These are phyloP conservation scores for Calcarius lapponicus DNA, from an alignment of 2,797 vertebrate genomes.

Conservation along the genomic window DNA sequence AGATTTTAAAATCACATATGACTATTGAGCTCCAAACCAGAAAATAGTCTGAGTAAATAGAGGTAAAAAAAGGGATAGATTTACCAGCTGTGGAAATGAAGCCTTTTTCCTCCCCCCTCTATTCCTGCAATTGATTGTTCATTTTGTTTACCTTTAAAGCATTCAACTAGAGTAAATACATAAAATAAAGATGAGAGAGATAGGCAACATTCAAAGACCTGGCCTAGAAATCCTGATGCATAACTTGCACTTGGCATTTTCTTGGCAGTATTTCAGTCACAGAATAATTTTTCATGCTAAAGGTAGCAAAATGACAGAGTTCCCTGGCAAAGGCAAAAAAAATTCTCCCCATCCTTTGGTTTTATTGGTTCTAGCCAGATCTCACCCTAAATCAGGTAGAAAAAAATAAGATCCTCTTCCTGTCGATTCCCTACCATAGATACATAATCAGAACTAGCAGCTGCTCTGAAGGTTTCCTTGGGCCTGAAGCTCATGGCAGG, in stretches of 20 bases:
- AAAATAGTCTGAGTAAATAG: background rate
- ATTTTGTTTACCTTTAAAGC: background rate
- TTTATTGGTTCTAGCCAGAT: background rate
- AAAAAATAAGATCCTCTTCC: background rate
- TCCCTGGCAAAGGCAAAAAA: background rate
- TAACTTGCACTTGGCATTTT: background rate
- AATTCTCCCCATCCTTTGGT: background rate
- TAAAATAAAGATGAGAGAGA: background rate
- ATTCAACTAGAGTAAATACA: background rate
- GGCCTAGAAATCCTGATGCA: background rate
- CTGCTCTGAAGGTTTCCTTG: background rate
- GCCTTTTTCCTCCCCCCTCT: rapidly evolving
- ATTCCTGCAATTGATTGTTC: background rate
- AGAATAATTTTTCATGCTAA: background rate
- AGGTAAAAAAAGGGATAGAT: background rate
- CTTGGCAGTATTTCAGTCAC: background rate
- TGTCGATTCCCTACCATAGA: background rate
- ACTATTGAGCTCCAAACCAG: background rate
- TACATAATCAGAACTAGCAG: background rate
- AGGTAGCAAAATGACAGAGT: background rate
- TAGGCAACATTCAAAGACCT: background rate
- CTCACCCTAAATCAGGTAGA: background rate
- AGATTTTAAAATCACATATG: background rate
- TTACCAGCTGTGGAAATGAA: background rate
- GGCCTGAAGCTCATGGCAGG: background rate